Evolutionary conservation across 2,888 invertebrate genomes (phyloP), one percentile per base, ranked within the genome.

Genomic region (Ferrisia virgata): DNA sequence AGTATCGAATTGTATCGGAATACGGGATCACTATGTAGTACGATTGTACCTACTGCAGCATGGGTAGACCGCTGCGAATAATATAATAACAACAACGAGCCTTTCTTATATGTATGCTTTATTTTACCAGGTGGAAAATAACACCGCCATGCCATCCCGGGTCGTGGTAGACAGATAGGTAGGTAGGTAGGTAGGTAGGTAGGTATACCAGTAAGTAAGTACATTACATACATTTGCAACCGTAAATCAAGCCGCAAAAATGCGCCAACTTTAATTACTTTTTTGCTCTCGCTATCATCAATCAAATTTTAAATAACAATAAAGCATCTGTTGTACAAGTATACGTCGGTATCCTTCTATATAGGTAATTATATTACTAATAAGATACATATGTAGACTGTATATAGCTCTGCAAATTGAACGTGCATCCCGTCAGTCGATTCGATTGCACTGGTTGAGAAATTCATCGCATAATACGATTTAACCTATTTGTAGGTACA

Each of bases 1-100:
- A n/a, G 33, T 76, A 76, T 76, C 36, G 33, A 76, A 76, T 76
- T 76, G 36, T 76, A 36, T 76, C 36, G 72, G 33, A 76, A 76
- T 36, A 76, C 36, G 13, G 33, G 72, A 76, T 76, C 64, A 64
- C 13, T 64, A 64, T 64, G 28, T 28, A 64, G 39, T 39, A 39
- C n/a, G n/a, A n/a, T n/a, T n/a, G n/a, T n/a, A n/a, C n/a, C n/a
- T n/a, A n/a, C n/a, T n/a, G n/a, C n/a, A n/a, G 22, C 18, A 53
- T 53, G 1, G 53, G 53, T 8, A 33, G 36, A 76, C 72, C 25
- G 72, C 72, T 76, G 72, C 18, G 72, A 33, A 76, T 76, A 76
- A 76, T 36, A 36, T 15, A 31, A 28, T 18, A 76, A 76, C 72
- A 36, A 76, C n/a, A n/a, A n/a, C n/a, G 36, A 76, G 72, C 36